These are phyloP conservation scores for Polypedilum vanderplanki DNA, from an alignment of 1,140 invertebrate genomes.

Conservation along the genomic window DNA sequence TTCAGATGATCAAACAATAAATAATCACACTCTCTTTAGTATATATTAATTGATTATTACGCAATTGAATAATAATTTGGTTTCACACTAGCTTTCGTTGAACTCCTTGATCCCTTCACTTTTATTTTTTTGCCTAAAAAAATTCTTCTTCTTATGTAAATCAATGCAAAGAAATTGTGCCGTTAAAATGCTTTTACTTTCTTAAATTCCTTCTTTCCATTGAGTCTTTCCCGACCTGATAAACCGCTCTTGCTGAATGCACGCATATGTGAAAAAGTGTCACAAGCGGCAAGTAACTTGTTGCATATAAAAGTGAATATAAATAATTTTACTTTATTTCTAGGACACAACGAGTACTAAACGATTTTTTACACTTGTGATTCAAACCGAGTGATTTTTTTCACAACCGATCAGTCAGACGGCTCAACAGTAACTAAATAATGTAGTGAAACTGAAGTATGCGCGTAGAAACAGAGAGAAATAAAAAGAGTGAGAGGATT, in stretches of 20 bases:
- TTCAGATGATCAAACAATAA: background rate
- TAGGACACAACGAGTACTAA: background rate
- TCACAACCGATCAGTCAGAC: background rate
- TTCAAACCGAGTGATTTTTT: background rate
- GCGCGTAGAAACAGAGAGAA: background rate
- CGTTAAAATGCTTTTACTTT: conserved; percentile 10
- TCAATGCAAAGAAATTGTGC: background rate
- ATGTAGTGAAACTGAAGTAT: background rate
- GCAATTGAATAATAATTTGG: too few species aligned
- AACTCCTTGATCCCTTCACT: background rate
- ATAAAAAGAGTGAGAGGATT: background rate
- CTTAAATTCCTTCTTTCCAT: conserved; percentile 11
- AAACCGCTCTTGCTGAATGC: background rate
- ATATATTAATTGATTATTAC: too few species aligned
- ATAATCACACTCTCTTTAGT: too few species aligned
- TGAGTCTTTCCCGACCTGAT: background rate
- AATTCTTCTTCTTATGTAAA: background rate
- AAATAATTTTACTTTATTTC: background rate
- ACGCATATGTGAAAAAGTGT: background rate
- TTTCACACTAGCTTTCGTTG: too few species aligned
- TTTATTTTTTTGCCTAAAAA: background rate
- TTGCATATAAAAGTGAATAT: conserved; percentile 8
- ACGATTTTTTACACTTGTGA: background rate
- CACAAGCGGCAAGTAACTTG: background rate
- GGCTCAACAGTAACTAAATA: background rate